Evolutionary conservation across 1,140 invertebrate species (phyloP).

Genomic region (Caerostris extrusa): DNA sequence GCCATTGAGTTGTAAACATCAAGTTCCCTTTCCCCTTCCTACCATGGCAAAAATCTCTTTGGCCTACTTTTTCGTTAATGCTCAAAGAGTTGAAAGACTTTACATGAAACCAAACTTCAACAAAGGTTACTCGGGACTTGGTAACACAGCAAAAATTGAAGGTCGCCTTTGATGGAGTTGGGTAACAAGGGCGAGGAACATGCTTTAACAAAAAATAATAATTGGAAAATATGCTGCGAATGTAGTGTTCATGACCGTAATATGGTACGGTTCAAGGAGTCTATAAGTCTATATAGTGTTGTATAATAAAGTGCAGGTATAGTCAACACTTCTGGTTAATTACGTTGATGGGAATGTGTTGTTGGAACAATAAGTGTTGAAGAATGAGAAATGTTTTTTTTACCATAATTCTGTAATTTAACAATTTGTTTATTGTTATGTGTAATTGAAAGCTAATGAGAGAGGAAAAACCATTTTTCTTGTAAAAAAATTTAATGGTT

Average conservation of each 20-base stretch:
- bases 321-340: slow-evolving; percentile 9
- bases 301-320: slow-evolving; percentile 29
- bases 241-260: slow-evolving; percentile 14
- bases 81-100: slow-evolving; percentile 12
- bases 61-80: neutral
- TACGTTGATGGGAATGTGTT: neutral
- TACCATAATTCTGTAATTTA: neutral
- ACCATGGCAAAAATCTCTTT: neutral
- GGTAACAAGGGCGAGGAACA: neutral
- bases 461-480: neutral
- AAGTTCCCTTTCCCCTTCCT: neutral
- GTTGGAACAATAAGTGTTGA: neutral
- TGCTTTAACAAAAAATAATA: neutral
- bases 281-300: neutral
- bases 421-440: neutral
- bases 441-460: slow-evolving; percentile 13
- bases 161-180: neutral
- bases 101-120: neutral
- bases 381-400: neutral
- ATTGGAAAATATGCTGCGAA: neutral
- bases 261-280: slow-evolving; percentile 36
- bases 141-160: slow-evolving; percentile 2
- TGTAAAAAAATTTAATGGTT: neutral
- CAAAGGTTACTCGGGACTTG: neutral
- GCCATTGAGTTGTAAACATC: neutral